Conservation (phyloP, 2,888 invertebrate genomes). For the Physocephala rufipes region DNA sequence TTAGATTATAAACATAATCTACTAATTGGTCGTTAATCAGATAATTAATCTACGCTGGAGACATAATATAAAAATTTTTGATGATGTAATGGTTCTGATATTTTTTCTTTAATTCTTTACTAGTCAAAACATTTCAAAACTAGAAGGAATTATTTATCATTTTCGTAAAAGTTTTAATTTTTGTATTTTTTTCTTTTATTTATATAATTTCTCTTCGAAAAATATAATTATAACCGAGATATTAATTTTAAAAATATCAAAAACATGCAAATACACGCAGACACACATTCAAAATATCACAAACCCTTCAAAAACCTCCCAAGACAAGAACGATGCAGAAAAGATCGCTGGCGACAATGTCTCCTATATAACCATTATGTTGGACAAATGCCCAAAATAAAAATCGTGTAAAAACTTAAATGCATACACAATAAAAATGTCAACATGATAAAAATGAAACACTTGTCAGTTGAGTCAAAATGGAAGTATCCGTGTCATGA, state of each 20-base stretch:
- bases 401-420: constrained; percentile 4
- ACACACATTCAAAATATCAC: background rate
- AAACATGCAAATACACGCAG: constrained; percentile 1
- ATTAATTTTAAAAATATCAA: background rate
- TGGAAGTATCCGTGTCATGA: background rate
- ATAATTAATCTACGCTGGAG: no score
- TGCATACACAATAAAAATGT: constrained; percentile 24
- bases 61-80: no score
- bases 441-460: constrained; percentile 19
- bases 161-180: background rate
- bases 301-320: constrained; percentile 17
- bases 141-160: background rate
- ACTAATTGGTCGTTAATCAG: no score
- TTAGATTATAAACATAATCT: no score
- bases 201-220: constrained; percentile 2
- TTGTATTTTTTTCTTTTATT: background rate
- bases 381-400: constrained; percentile 18
- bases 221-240: background rate
- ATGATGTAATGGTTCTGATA: no score
- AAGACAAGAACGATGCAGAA: background rate
- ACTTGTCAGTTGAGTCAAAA: constrained; percentile 26
- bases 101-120: no score
- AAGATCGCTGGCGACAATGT: background rate
- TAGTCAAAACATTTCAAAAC: no score
- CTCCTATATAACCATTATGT: background rate